A percentile compares a stretch with the other conserved stretches of the same genome.
Conservation (phyloP, 2,797 vertebrate species). For the Schizopygopsis malacanthus region DNA sequence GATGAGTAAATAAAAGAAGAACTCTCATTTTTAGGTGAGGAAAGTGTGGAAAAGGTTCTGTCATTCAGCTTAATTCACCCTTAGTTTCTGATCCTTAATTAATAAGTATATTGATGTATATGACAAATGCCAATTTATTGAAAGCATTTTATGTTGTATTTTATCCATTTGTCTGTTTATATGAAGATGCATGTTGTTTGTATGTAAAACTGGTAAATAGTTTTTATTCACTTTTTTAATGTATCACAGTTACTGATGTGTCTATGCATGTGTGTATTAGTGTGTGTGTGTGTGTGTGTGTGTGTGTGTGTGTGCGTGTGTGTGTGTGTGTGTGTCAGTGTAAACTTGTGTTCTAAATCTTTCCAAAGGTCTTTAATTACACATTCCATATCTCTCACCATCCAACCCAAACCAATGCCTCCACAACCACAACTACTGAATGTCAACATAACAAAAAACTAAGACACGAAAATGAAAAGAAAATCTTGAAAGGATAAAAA, state of each 20-base stretch:
- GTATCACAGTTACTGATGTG: slow-evolving; percentile 4
- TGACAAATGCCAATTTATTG: not conserved
- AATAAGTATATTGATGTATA: not conserved
- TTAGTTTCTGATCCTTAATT: not conserved
- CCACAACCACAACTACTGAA: slow-evolving; percentile 32
- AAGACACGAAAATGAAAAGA: slow-evolving; percentile 38
- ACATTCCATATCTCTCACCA: slow-evolving; percentile 27
- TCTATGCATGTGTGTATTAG: slow-evolving; percentile 35
- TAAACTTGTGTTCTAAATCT: no score
- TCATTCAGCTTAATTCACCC: not conserved
- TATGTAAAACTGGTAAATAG: not conserved
- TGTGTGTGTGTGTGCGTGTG: no score
- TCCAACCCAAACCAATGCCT: slow-evolving; percentile 30
- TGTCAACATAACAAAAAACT: slow-evolving; percentile 29
- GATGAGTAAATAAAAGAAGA: not conserved
- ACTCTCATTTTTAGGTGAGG: not conserved
- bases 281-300: slow-evolving; percentile 38
- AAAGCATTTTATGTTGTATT: not conserved
- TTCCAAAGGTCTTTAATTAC: slow-evolving; percentile 29
- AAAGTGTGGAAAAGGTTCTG: not conserved
- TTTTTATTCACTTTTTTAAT: not conserved
- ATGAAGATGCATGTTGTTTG: not conserved
- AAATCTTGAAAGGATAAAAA: slow-evolving; percentile 49
- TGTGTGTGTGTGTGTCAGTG: slow-evolving; percentile 22
- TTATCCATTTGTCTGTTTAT: not conserved